A percentile compares a stretch with the other conserved stretches of the same genome.
Evolutionary conservation across 2,888 invertebrate species (phyloP).

Genomic region (Cephus pygmeus): DNA sequence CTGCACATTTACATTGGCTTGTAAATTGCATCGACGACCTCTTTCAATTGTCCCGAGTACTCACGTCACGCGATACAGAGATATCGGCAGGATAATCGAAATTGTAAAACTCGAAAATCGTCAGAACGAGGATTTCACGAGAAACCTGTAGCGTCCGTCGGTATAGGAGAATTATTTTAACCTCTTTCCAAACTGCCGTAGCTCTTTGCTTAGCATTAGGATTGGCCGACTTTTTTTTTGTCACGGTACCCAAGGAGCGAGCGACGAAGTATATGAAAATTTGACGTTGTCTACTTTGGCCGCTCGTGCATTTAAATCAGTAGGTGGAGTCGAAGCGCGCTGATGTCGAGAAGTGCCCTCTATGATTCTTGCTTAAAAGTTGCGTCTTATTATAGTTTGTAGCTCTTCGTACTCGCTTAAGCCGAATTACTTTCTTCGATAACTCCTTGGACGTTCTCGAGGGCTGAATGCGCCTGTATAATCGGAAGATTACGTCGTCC

Average conservation of each 20-base stretch:
- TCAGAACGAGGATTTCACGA: too few species aligned
- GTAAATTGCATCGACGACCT: too few species aligned
- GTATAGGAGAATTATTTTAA: not conserved
- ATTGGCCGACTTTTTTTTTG: not conserved
- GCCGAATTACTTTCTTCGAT: too few species aligned
- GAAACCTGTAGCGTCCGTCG: not conserved
- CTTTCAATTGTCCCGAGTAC: too few species aligned
- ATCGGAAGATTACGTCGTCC: not conserved
- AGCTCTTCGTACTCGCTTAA: not conserved
- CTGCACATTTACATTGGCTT: too few species aligned
- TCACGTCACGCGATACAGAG: too few species aligned
- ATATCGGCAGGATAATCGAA: too few species aligned
- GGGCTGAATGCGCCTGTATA: not conserved
- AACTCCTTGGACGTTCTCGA: not conserved
- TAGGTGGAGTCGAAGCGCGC: not conserved
- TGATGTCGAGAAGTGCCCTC: not conserved
- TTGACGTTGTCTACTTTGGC: too few species aligned
- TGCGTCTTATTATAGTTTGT: not conserved
- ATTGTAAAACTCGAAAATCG: too few species aligned
- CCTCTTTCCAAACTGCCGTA: not conserved
- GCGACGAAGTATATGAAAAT: not conserved
- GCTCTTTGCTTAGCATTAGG: not conserved
- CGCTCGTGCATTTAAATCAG: not conserved
- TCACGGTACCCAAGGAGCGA: not conserved
- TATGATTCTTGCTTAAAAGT: not conserved